phyloP scores from a whole-genome alignment of 2,888 invertebrate genomes.

The Pediacus dermestoides region DNA sequence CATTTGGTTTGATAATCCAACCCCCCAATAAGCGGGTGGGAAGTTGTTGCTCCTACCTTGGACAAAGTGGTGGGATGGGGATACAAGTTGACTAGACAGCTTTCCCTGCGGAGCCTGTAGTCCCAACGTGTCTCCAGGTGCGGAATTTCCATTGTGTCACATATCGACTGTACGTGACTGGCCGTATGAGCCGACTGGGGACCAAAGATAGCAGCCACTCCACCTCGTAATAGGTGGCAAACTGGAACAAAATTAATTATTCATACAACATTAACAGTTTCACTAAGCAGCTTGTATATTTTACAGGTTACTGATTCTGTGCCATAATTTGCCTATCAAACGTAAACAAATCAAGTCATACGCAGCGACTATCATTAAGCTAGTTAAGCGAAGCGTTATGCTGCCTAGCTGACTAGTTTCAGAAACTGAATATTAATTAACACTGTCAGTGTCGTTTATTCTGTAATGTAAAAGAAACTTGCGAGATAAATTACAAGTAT shows the following conservation, averaged over 20 bases:
- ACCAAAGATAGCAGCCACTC: slow-evolving; percentile 92
- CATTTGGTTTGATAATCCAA: slow-evolving; percentile 9
- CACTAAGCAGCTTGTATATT: slow-evolving; percentile 1
- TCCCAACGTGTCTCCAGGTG: slow-evolving; percentile 96
- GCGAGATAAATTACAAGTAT: too few species aligned
- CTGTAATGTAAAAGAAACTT: too few species aligned
- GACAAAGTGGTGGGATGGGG: slow-evolving; percentile 87
- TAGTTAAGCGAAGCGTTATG: too few species aligned
- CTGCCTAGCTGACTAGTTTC: too few species aligned
- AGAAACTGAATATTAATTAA: too few species aligned
- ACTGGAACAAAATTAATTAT: slow-evolving; percentile 57
- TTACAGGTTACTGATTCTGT: slow-evolving; percentile 1
- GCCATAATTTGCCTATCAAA: too few species aligned
- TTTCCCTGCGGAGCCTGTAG: slow-evolving; percentile 78
- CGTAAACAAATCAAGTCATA: too few species aligned
- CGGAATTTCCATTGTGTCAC: slow-evolving; percentile 94
- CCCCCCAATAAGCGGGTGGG: not conserved
- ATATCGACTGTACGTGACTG: slow-evolving; percentile 92
- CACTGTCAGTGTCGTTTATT: too few species aligned
- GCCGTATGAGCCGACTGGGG: slow-evolving; percentile 88
- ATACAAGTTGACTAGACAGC: slow-evolving; percentile 90
- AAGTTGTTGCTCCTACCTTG: slow-evolving; percentile 57
- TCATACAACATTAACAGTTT: slow-evolving; percentile 19
- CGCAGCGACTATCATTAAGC: too few species aligned
- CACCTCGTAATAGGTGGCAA: slow-evolving; percentile 79